Evolutionary conservation across 2,113 vertebrate genomes (phyloP), one percentile per base, ranked within the genome.

Genomic region (Sceloporus undulatus): DNA sequence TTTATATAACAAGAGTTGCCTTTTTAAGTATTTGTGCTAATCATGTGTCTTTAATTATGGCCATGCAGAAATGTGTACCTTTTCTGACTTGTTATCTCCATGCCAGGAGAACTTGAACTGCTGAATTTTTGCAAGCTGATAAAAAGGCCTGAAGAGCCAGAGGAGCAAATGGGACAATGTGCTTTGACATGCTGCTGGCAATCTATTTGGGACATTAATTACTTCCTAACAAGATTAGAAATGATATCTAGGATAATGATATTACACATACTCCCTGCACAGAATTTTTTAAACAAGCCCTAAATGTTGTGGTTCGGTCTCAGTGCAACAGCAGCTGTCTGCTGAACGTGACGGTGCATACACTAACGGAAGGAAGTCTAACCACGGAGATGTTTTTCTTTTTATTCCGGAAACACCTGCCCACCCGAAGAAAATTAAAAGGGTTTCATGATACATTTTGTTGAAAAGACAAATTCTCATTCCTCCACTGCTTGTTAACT

Each of bases 321-420:
- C 59, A 62, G 70, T 23, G 34, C 68, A 87, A 82, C 74, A 81
- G 78, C 90, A 0, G 65, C 66, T 1, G 90, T 89, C 91, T 92
- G 93, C 92, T 77, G 85, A 95, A 90, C 85, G 79, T 2, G 75
- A 82, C 85, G 74, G 66, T 80, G 83, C 90, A 92, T 54, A 79
- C 88, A 90, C 71, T 40, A 85, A 80, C 56, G 48, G 0, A 65
- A 87, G 29, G 10, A 4, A 0, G 92, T 92, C 90, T 96, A 97
- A 97, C 97, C 97, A 97, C 97, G 96, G 93, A 92, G 86, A 86
- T 5, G 77, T 97, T 96, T 96, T 97, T 96, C 94, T 95, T 96
- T 96, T 92, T 96, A 94, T 59, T 89, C 97, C 97, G 98, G 98
- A 98, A 98, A 97, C 98, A 98, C 98, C 98, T 98, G 84, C 71